phyloP scores from a whole-genome alignment of 2,888 invertebrate species.

The Agrypnus murinus region DNA sequence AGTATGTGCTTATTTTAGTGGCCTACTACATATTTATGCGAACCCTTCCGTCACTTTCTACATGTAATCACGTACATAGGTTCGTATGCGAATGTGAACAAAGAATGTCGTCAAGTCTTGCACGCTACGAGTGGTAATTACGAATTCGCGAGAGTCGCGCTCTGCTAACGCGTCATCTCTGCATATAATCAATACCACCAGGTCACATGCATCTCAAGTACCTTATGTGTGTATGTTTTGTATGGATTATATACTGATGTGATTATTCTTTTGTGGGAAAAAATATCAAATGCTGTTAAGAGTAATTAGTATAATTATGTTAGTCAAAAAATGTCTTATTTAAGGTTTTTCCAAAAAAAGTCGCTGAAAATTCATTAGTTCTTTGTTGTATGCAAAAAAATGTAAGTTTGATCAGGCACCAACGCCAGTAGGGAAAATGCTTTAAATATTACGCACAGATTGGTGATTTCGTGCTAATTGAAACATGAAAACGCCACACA shows the following conservation, averaged over 20 bases:
- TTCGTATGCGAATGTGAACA: constrained; percentile 46
- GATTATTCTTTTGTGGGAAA: neutral
- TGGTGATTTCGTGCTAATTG: constrained; percentile 3
- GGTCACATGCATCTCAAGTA: constrained; percentile 52
- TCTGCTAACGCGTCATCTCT: constrained; percentile 54
- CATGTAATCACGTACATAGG: constrained; percentile 44
- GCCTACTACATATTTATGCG: constrained; percentile 39
- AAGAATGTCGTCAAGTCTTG: constrained; percentile 51
- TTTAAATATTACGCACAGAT: too few relatives aligned
- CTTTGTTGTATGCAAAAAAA: too few relatives aligned
- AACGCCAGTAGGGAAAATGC: too few relatives aligned
- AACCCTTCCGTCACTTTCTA: constrained; percentile 44
- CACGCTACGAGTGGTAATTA: constrained; percentile 53
- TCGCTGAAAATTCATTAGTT: too few relatives aligned
- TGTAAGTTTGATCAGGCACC: too few relatives aligned
- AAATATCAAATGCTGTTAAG: too few relatives aligned
- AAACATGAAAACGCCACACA: constrained; percentile 19
- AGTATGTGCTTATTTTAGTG: constrained; percentile 32
- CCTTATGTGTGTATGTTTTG: constrained; percentile 25
- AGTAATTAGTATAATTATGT: too few relatives aligned
- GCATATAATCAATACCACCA: constrained; percentile 55
- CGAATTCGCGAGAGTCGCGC: constrained; percentile 54
- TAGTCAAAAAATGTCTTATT: too few relatives aligned
- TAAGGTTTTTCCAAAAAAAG: too few relatives aligned
- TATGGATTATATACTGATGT: neutral